Evolutionary conservation across 2,113 vertebrate species (phyloP).

Genomic region (Brachypteracias leptosomus): DNA sequence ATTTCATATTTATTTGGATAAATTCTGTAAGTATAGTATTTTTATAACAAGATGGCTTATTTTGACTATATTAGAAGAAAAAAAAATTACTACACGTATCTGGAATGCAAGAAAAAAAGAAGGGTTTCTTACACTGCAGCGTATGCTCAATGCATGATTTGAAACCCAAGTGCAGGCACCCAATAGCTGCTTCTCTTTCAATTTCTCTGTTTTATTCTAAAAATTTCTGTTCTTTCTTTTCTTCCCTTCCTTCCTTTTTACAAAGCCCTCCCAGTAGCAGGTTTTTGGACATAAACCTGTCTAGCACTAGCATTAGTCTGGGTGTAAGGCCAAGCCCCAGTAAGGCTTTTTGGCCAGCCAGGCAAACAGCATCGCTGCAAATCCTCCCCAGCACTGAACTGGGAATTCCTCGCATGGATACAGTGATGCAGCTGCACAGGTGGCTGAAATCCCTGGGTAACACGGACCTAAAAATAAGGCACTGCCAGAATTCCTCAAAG

Average conservation of each 20-base stretch:
- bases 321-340: background rate
- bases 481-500: background rate
- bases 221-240: background rate
- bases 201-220: background rate
- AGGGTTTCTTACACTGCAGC: background rate
- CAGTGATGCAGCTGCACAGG: conserved; percentile 35
- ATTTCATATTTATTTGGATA: conserved; percentile 2
- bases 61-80: background rate
- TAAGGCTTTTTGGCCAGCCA: background rate
- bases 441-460: conserved; percentile 40
- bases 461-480: conserved; percentile 45
- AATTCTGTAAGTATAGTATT: background rate
- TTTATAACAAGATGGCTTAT: background rate
- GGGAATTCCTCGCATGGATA: background rate
- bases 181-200: background rate
- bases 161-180: background rate
- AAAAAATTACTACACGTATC: background rate
- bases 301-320: background rate
- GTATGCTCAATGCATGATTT: background rate
- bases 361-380: background rate
- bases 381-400: background rate
- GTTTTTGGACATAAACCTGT: background rate
- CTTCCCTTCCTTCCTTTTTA: background rate
- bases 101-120: conserved; percentile 9
- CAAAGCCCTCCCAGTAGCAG: background rate